These are phyloP conservation scores for Kryptolebias marmoratus DNA, from an alignment of 2,113 vertebrate species.

Conservation along the genomic window DNA sequence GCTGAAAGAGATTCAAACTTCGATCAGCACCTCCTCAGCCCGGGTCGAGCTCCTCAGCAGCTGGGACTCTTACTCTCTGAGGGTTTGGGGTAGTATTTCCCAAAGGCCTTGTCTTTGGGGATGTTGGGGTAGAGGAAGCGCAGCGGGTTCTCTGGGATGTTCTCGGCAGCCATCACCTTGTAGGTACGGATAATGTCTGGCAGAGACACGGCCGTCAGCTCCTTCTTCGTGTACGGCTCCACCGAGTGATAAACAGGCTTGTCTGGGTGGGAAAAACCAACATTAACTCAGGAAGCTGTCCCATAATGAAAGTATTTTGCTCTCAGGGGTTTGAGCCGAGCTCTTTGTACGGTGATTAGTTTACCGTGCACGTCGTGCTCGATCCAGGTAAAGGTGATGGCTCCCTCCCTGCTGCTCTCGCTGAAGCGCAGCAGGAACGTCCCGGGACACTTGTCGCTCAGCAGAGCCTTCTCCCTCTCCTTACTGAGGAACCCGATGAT, in stretches of 20 bases:
- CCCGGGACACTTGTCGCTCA: slow-evolving; percentile 87
- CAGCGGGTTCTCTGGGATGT: slow-evolving; percentile 95
- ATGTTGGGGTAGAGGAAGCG: slow-evolving; percentile 89
- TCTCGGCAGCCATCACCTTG: slow-evolving; percentile 96
- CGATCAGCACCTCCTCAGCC: not conserved
- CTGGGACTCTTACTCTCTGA: slow-evolving; percentile 83
- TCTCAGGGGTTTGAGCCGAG: too few relatives aligned
- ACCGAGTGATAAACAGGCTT: slow-evolving; percentile 90
- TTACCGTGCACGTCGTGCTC: slow-evolving; percentile 83
- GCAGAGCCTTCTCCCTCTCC: slow-evolving; percentile 86
- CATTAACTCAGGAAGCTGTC: too few relatives aligned
- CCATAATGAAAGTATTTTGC: too few relatives aligned
- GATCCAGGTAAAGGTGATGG: slow-evolving; percentile 99
- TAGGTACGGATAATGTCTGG: slow-evolving; percentile 96
- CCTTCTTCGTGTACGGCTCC: slow-evolving; percentile 95
- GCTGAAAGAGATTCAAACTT: slow-evolving; percentile 66
- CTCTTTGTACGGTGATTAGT: too few relatives aligned
- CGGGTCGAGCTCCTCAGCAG: not conserved
- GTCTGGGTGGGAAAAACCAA: slow-evolving; percentile 34
- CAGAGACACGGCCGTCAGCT: slow-evolving; percentile 91
- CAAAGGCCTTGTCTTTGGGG: slow-evolving; percentile 94
- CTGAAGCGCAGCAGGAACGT: slow-evolving; percentile 96
- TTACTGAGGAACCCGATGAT: slow-evolving; percentile 98
- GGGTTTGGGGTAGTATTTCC: slow-evolving; percentile 94
- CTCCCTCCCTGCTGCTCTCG: slow-evolving; percentile 94